Conservation (phyloP, 2,888 invertebrate genomes). For the Drosophila multiciliata region DNA sequence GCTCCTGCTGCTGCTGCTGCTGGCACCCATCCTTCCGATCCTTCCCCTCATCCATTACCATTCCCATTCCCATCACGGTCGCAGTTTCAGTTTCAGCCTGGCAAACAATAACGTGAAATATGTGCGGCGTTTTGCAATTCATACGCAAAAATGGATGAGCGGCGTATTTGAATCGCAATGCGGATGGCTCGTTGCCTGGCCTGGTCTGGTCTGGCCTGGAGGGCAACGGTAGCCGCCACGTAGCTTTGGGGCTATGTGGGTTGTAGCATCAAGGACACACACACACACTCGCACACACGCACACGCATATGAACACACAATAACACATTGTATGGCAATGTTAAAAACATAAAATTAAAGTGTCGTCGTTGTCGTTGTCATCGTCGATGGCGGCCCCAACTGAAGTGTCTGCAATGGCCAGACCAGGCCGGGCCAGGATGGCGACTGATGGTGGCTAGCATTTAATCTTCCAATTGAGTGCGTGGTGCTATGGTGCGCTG, state of each 20-base stretch:
- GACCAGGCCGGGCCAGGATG: too few relatives aligned
- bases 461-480: slow-evolving; percentile 81
- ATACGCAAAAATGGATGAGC: slow-evolving; percentile 79
- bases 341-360: slow-evolving; percentile 67
- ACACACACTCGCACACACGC: background rate
- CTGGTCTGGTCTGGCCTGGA: slow-evolving; percentile 3
- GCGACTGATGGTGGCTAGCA: slow-evolving; percentile 45
- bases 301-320: slow-evolving; percentile 55
- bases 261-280: background rate
- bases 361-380: slow-evolving; percentile 42
- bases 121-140: slow-evolving; percentile 80
- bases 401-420: slow-evolving; percentile 40
- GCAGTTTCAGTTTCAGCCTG: slow-evolving; percentile 44
- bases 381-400: slow-evolving; percentile 49
- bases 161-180: slow-evolving; percentile 67
- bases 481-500: slow-evolving; percentile 60
- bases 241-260: slow-evolving; percentile 24
- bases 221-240: slow-evolving; percentile 44
- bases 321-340: slow-evolving; percentile 70
- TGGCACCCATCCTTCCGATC: slow-evolving; percentile 21
- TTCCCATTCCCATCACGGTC: background rate
- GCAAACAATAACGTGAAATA: slow-evolving; percentile 78
- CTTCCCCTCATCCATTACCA: background rate
- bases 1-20: slow-evolving; percentile 35
- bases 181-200: slow-evolving; percentile 22